Evolutionary conservation across 2,797 vertebrate species (phyloP).

Genomic region (Ctenosaura bakeri): DNA sequence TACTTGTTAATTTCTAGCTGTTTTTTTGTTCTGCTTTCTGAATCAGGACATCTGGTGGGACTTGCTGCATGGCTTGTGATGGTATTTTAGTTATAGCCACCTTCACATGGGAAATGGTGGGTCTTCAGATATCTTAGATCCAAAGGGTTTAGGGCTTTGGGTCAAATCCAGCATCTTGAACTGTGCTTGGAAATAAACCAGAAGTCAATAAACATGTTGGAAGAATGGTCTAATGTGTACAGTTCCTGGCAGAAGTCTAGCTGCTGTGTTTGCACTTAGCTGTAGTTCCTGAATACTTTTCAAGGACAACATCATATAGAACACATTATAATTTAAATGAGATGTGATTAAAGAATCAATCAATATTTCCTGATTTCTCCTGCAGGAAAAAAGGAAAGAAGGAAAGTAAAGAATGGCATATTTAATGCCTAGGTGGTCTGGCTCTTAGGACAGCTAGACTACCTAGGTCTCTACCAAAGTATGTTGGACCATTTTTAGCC

Average conservation of each 20-base stretch:
- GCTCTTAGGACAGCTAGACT: too few species aligned
- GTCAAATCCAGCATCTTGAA: not conserved
- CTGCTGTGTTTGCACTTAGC: not conserved
- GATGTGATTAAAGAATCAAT: not conserved
- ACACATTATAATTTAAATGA: not conserved
- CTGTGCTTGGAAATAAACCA: not conserved
- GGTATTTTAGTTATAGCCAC: not conserved
- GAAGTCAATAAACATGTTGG: not conserved
- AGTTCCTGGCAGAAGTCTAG: not conserved
- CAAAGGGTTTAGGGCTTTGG: not conserved
- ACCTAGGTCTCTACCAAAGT: too few species aligned
- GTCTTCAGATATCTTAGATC: not conserved
- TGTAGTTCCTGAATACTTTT: not conserved
- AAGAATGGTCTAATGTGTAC: not conserved
- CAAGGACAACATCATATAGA: too few species aligned
- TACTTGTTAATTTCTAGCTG: not conserved
- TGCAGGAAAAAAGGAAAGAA: not conserved
- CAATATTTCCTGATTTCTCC: not conserved
- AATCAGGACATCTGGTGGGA: not conserved
- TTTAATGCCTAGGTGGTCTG: too few species aligned
- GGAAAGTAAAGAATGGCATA: not conserved
- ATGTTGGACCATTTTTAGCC: too few species aligned
- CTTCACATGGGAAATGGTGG: not conserved
- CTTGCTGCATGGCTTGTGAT: not conserved
- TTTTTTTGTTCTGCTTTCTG: not conserved